Conservation (phyloP, 2,888 invertebrate genomes). For the Nemotelus pantherinus region DNA sequence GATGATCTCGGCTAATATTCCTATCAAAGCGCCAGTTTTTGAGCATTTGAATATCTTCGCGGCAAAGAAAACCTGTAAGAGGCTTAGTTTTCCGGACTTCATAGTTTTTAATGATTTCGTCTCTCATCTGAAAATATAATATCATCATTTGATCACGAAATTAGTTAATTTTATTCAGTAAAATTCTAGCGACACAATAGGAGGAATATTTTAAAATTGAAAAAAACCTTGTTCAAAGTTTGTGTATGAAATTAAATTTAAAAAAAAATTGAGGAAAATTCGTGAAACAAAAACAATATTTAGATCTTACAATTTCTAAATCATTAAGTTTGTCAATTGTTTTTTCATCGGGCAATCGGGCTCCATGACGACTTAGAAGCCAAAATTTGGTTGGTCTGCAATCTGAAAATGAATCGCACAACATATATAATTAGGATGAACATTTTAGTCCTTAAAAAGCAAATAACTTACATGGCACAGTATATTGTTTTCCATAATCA, state of each 20-base stretch:
- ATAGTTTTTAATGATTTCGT: conserved; percentile 75
- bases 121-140: conserved; percentile 59
- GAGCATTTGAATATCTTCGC: conserved; percentile 73
- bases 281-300: not conserved
- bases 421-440: not conserved
- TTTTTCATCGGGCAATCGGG: conserved; percentile 70
- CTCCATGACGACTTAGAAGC: conserved; percentile 77
- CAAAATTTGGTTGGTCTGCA: conserved; percentile 79
- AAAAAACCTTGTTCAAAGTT: not conserved
- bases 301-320: conserved; percentile 66
- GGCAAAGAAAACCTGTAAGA: conserved; percentile 72
- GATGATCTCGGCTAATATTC: conserved; percentile 69
- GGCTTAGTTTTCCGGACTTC: conserved; percentile 66
- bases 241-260: no score
- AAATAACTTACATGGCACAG: conserved; percentile 35
- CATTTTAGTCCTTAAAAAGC: not conserved
- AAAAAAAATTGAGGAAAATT: no score
- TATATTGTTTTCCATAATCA: conserved; percentile 43
- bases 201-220: not conserved
- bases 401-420: conserved; percentile 65
- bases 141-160: not conserved
- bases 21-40: conserved; percentile 74
- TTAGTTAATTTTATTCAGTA: not conserved
- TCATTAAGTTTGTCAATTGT: conserved; percentile 69
- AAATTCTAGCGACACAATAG: no score